Base-by-base conservation (phyloP, 2,113 vertebrate genomes). In the Phalacrocorax brasilianus region DNA sequence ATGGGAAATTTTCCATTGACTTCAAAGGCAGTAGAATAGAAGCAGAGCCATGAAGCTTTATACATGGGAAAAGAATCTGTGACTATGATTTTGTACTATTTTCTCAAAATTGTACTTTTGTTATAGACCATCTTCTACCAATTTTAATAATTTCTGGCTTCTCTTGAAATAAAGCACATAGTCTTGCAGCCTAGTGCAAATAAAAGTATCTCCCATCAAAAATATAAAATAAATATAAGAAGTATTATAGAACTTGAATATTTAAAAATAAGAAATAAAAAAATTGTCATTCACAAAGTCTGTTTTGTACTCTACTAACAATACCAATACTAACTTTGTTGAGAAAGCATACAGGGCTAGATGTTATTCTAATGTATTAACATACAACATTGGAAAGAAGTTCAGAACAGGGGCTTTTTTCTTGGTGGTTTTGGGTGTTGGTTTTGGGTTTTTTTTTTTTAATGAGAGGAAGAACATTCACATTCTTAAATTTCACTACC, bases 1-100 rank as follows among this genome's bases (percentile, higher is more conserved):
- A 95, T 79, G 47, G 62, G 72, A 96, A 88, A 83, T 84, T 94
- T 86, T 91, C 72, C 75, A 65, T 92, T 92, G 26, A 84, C 71
- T 94, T 96, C 83, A 94, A 93, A 94, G 72, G 30, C 68, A 72
- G 47, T 44, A 84, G 65, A 70, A 58, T 12, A 67, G 56, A 71
- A 80, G 77, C 38, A 77, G 55, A 92, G 47, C 55, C 42, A 71
- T 89, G 58, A 89, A 88, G 35, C 28, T 93, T 91, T n/a, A 20
- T 47, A 26, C 22, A 70, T 56, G 52, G 44, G 26, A 94, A 89
- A 78, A 40, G 68, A 95, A 75, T 91, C 65, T 11, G 4, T 92
- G 66, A 66, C 71, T 62, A 9, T 78, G 16, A 61, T 84, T 91
- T 75, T 84, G 12, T 53, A 78, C 23, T 53, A 56, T 9, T 59